Base-by-base conservation (phyloP, 2,113 vertebrate species). In the Phodopus roborovskii region DNA sequence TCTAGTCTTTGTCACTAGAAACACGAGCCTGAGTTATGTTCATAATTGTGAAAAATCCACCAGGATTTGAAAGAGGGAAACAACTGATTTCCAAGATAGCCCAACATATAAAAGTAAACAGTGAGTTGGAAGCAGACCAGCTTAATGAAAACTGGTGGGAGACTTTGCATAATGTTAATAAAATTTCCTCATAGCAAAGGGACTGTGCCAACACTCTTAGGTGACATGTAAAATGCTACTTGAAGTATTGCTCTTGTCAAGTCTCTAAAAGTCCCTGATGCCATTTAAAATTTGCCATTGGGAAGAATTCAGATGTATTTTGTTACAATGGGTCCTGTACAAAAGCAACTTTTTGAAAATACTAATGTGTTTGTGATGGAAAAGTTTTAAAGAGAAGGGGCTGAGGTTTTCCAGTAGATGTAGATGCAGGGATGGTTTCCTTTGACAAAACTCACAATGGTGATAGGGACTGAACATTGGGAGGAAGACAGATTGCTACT, bases 241-340 rank as follows among this genome's bases (percentile, higher is more conserved):
- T 79, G n/a, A n/a, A 36, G n/a, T 39, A 64, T 68, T 82, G 15
- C 19, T 11, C 62, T 73, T 89, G 66, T 73, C 36, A 85, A 90
- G 30, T 81, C 53, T 39, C 74, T 42, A 73, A 88, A 91, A 66
- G 3, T 66, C 17, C 70, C 26, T 9, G 10, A 28, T 79, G 7
- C 16, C 39, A 58, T 88, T 79, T 97, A 26, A 88, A 77, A 66
- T 91, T 95, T 96, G n/a, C 33, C 45, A 53, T 58, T 77, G 17
- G 53, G 90, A 64, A 78, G 36, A 91, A 73, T 88, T 94, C 39
- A 56, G 2, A 33, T 86, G 60, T 24, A 68, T 73, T 90, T 91
- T 87, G 24, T 94, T 74, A 86, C 45, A 75, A 45, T 15, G 12
- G 48, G 0, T 48, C 24, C n/a, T 73, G 33, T 36, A 95, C 45